Evolutionary conservation across 2,888 invertebrate genomes (phyloP).

Genomic region (Ennomos quercinarius): DNA sequence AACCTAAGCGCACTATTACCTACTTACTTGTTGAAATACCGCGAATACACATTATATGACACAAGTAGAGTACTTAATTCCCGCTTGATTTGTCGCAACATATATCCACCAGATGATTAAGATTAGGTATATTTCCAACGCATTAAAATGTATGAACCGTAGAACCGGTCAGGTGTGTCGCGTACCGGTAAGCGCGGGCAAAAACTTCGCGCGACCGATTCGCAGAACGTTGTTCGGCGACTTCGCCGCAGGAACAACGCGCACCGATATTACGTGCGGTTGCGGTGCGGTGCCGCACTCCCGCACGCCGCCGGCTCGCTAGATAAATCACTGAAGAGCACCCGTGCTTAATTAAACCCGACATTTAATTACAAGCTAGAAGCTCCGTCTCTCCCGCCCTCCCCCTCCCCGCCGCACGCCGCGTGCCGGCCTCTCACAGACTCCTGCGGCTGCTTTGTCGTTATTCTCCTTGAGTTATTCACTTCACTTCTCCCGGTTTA

Average conservation of each 20-base stretch:
- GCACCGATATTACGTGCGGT: too few relatives aligned
- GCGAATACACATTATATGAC: too few relatives aligned
- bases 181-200: constrained; percentile 45
- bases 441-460: constrained; percentile 27
- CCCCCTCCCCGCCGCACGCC: constrained; percentile 17
- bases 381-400: too few relatives aligned
- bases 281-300: too few relatives aligned
- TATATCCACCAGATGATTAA: constrained; percentile 7
- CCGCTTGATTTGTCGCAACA: constrained; percentile 27
- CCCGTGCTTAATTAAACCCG: constrained; percentile 62
- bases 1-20: too few relatives aligned
- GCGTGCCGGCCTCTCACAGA: not conserved
- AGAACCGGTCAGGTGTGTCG: constrained; percentile 33
- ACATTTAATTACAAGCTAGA: constrained; percentile 64
- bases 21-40: too few relatives aligned
- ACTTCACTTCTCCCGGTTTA: constrained; percentile 25
- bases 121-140: constrained; percentile 20
- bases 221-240: constrained; percentile 39
- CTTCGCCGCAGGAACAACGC: not conserved
- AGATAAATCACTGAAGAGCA: constrained; percentile 56
- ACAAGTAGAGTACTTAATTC: too few relatives aligned
- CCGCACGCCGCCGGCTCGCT: constrained; percentile 39
- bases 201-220: constrained; percentile 47
- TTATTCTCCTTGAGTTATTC: constrained; percentile 30
- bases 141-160: constrained; percentile 34